Conservation (phyloP, 2,113 vertebrate species). For the Lichenostomus cassidix region DNA sequence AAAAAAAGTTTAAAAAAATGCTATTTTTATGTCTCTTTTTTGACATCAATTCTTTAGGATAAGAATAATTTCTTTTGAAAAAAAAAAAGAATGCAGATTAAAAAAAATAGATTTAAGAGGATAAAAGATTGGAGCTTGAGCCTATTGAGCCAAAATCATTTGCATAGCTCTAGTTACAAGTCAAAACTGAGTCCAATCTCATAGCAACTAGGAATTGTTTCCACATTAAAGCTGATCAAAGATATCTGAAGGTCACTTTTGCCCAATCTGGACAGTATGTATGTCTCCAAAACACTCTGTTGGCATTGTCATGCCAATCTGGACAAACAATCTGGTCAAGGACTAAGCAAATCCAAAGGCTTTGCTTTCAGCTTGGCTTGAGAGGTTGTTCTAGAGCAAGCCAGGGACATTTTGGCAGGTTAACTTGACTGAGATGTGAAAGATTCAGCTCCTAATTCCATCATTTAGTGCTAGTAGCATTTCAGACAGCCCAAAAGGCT, state of each 20-base stretch:
- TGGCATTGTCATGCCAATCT: slow-evolving; percentile 56
- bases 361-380: slow-evolving; percentile 51
- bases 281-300: slow-evolving; percentile 6
- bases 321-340: slow-evolving; percentile 54
- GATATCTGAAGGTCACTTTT: slow-evolving; percentile 10
- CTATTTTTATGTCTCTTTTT: not conserved
- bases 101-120: not conserved
- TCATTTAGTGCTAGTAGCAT: not conserved
- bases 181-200: slow-evolving; percentile 40
- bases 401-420: not conserved
- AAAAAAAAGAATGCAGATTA: not conserved
- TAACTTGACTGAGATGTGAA: not conserved
- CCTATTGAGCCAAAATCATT: not conserved
- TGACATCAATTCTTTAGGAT: not conserved
- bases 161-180: not conserved
- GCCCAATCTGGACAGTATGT: not conserved
- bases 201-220: slow-evolving; percentile 58
- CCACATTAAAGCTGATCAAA: slow-evolving; percentile 47
- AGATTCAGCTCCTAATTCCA: not conserved
- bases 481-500: not conserved
- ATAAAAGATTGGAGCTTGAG: not conserved
- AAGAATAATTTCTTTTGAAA: not conserved
- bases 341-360: slow-evolving; percentile 43
- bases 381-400: slow-evolving; percentile 39
- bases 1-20: not conserved